A percentile compares a stretch with the other conserved stretches of the same genome.
Evolutionary conservation across 2,113 vertebrate genomes (phyloP).

Genomic region (Atherinomorus stipes): DNA sequence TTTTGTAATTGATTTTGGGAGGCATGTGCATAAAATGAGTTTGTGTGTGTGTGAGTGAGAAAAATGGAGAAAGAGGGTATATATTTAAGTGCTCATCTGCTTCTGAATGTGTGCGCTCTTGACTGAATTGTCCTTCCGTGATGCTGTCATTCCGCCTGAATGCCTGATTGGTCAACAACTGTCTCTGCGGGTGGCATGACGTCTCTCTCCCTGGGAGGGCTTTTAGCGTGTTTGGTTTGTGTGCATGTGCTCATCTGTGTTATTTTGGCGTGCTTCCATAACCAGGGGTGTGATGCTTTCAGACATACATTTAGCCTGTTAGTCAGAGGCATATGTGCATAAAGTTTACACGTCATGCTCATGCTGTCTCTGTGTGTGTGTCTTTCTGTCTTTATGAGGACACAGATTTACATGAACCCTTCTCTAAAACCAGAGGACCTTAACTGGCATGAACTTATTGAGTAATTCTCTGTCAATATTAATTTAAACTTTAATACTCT

Average conservation of each 20-base stretch:
- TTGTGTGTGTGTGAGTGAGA: neutral
- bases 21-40: neutral
- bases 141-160: conserved; percentile 53
- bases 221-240: conserved; percentile 44
- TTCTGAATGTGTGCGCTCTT: conserved; percentile 20
- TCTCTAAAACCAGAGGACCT: neutral
- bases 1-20: conserved; percentile 34
- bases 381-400: neutral
- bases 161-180: conserved; percentile 51
- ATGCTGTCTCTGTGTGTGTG: too few species aligned
- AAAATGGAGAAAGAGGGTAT: neutral
- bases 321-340: neutral
- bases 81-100: conserved; percentile 14
- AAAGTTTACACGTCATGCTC: neutral
- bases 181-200: conserved; percentile 50
- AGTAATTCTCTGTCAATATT: neutral
- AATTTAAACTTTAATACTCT: too few species aligned
- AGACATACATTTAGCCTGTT: conserved; percentile 13
- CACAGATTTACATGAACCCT: neutral
- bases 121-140: conserved; percentile 43
- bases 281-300: conserved; percentile 7
- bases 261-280: conserved; percentile 32
- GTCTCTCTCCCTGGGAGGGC: conserved; percentile 52
- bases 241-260: neutral
- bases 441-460: neutral